Evolutionary conservation across 2,888 invertebrate genomes (phyloP), one percentile per base, ranked within the genome.

Genomic region (Acronicta psi): DNA sequence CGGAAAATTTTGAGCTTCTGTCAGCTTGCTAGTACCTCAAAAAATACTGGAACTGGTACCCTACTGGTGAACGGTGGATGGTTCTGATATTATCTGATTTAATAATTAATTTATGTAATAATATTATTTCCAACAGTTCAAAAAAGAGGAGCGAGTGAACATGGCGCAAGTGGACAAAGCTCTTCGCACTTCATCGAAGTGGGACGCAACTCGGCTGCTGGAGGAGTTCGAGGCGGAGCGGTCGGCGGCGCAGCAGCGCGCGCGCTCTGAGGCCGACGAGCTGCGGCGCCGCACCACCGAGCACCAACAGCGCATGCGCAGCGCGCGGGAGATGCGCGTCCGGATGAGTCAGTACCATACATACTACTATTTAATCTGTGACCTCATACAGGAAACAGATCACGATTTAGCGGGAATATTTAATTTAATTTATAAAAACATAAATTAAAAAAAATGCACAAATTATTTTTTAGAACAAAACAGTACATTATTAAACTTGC

Each of bases 141-240:
- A 98, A 83, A 97, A 97, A 77, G 99, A 99, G 87, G 99, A 99
- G 83, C 95, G 96, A 81, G 86, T 95, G 0, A 98, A 98, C 89
- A 90, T 95, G n/a, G 87, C 90, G 2, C 94, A 97, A 57, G 95
- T 98, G 5, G 97, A 97, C 83, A 96, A 96, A 80, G 98, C 97
- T 0, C 85, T 98, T 2, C 94, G 95, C 11, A 95, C 96, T 68
- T 96, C 96, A 0, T 95, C 96, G 36, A 94, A 95, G 20, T 97
- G 97, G 89, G 96, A 97, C 88, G 86, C 86, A n/a, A 45, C 56
- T 2, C 69, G 79, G 0, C 76, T 94, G 0, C 77, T 82, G 40
- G 76, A 78, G 1, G 92, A 93, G 68, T 93, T 93, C 77, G 69
- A 72, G 0, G 67, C 75, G 0, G 92, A 93, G 45, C 75, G 92